Conservation (phyloP, 2,797 vertebrate species). For the Catamblyrhynchus diadema region DNA sequence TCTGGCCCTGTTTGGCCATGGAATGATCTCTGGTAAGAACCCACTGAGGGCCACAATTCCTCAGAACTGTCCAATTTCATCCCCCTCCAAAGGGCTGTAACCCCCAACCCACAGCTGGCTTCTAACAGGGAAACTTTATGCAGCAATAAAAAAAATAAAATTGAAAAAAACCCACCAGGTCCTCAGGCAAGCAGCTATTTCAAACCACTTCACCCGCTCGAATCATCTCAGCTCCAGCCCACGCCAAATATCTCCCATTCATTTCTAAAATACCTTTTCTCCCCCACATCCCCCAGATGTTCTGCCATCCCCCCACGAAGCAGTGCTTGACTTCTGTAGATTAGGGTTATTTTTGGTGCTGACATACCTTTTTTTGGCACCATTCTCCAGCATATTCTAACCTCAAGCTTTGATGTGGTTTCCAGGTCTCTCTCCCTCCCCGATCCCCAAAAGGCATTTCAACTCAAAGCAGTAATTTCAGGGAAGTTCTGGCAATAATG, state of each 20-base stretch:
- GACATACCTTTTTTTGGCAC: slow-evolving; percentile 59
- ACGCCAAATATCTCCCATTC: slow-evolving; percentile 5
- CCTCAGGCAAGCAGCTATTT: slow-evolving; percentile 28
- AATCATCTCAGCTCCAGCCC: background rate
- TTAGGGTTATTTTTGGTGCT: slow-evolving; percentile 61
- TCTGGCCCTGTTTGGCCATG: background rate
- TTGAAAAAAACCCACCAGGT: background rate
- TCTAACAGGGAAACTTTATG: background rate
- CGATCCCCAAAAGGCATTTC: slow-evolving; percentile 61
- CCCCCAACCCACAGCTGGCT: background rate
- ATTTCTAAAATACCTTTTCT: slow-evolving; percentile 22
- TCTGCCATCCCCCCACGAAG: background rate
- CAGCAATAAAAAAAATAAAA: background rate
- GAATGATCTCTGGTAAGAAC: background rate
- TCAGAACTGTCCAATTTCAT: background rate
- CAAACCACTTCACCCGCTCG: background rate
- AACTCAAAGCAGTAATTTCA: slow-evolving; percentile 67
- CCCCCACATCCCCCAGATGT: background rate
- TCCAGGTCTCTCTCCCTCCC: slow-evolving; percentile 48
- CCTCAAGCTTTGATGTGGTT: slow-evolving; percentile 69
- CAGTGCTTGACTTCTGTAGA: slow-evolving; percentile 27
- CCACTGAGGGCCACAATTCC: background rate
- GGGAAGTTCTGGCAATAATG: slow-evolving; percentile 23
- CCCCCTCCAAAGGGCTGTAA: background rate
- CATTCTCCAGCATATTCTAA: slow-evolving; percentile 56